Base-by-base conservation (phyloP, 2,888 invertebrate genomes). In the Hartigia nigra region DNA sequence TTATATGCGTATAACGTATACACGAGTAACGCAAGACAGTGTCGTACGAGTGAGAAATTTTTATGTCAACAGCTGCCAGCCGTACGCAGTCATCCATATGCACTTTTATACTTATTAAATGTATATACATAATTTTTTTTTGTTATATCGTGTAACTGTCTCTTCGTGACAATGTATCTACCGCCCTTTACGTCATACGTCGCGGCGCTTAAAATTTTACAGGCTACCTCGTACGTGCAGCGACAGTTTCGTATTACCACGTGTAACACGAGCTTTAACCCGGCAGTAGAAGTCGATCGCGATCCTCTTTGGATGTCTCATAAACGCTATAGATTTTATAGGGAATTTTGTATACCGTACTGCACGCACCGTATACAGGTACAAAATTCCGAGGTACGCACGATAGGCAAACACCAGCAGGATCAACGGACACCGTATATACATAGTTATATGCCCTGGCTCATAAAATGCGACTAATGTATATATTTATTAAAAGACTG, bases 381-480 rank as follows among this genome's bases (percentile, higher is more conserved):
- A 55, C 23, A 55, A 55, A 9, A 23, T 2, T 23, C 23, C 23
- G 1, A 55, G 55, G 9, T 23, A 55, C 23, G 2, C n/a, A 55
- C 31, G 9, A 11, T 72, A 72, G 4, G 31, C 3, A 23, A 34
- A 72, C 12, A 34, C 72, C 12, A 32, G 12, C 12, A 31, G 14
- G 12, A 31, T 72, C 11, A 70, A 69, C 69, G 70, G 32, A 75
- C 79, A 78, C 77, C 81, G 82, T 81, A 81, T 80, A 83, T 81
- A 81, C 79, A 83, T 81, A 81, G 79, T 81, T 76, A 79, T 79
- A 55, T 14, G 31, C n/a, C 75, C 75, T 55, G 76, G 72, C 77
- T 77, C 77, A 82, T 80, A 81, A 84, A 85, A 83, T 83, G 84
- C 83, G 83, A 84, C 83, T 85, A 84, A 84, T 85, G 84, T 84